Percentiles rank a stretch among this genome's conserved stretches.
Conservation (phyloP, 2,888 invertebrate species). For the Epirrita christyi region DNA sequence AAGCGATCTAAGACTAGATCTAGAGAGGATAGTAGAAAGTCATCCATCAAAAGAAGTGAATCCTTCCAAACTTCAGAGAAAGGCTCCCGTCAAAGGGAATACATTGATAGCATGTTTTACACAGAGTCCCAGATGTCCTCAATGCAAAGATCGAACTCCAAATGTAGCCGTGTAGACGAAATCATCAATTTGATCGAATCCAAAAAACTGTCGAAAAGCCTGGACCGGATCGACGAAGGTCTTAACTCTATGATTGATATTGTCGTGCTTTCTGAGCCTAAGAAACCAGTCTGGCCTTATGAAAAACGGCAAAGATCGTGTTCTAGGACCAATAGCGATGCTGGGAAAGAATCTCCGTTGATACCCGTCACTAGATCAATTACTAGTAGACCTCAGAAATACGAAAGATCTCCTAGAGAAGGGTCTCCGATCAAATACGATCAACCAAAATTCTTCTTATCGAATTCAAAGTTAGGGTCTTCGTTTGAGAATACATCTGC, state of each 20-base stretch:
- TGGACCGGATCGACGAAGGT: constrained; percentile 91
- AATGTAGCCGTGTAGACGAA: constrained; percentile 76
- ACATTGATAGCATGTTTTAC: constrained; percentile 86
- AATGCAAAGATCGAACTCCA: constrained; percentile 54
- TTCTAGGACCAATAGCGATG: constrained; percentile 72
- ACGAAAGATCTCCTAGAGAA: constrained; percentile 57
- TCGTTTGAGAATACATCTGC: constrained; percentile 62
- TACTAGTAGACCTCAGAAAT: constrained; percentile 45
- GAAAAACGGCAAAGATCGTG: constrained; percentile 72
- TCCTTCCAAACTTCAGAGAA: constrained; percentile 79
- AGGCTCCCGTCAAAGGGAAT: constrained; percentile 74
- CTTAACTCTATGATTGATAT: constrained; percentile 90
- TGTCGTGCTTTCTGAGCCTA: constrained; percentile 86
- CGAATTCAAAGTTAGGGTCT: constrained; percentile 64
- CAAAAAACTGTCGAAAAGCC: constrained; percentile 88
- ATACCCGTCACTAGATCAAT: constrained; percentile 63
- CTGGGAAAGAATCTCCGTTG: constrained; percentile 68
- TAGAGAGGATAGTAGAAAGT: constrained; percentile 65
- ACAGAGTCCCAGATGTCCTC: constrained; percentile 76
- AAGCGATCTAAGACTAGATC: constrained; percentile 71
- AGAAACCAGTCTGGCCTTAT: constrained; percentile 70
- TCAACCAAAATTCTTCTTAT: constrained; percentile 67
- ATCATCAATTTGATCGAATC: constrained; percentile 85
- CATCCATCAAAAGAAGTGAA: constrained; percentile 75
- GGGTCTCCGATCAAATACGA: constrained; percentile 61